Percentiles rank a stretch among this genome's conserved stretches.
These are phyloP conservation scores for Nerophis ophidion DNA, from an alignment of 2,113 vertebrate genomes.

Conservation along the genomic window DNA sequence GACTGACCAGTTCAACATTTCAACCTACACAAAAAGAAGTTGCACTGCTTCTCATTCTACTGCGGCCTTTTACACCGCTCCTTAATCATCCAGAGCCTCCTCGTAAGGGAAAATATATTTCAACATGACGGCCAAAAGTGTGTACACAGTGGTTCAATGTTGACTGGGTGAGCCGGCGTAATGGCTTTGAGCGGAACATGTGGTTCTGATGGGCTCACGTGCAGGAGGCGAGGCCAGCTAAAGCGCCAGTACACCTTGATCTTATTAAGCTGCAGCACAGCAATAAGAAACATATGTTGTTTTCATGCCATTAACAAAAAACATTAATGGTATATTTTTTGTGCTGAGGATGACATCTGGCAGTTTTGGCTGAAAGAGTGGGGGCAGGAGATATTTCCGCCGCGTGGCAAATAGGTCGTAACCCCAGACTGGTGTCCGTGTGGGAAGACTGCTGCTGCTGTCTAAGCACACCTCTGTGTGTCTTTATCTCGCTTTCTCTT, in stretches of 20 bases:
- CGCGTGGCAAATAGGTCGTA: conserved; percentile 35
- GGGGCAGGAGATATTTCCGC: conserved; percentile 30
- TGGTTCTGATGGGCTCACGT: conserved; percentile 66
- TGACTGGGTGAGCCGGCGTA: conserved; percentile 49
- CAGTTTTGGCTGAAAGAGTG: background rate
- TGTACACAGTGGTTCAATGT: conserved; percentile 33
- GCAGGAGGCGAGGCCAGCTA: conserved; percentile 43
- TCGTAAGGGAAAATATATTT: conserved; percentile 53
- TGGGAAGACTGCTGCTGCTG: conserved; percentile 19
- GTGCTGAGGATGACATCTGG: too few species aligned
- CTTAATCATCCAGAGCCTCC: conserved; percentile 44
- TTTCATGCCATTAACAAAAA: background rate
- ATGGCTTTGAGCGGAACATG: conserved; percentile 57
- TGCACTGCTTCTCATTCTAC: conserved; percentile 12
- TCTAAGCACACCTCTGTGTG: conserved; percentile 10
- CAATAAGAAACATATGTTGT: conserved; percentile 57
- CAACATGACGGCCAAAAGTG: conserved; percentile 44
- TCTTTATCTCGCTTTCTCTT: conserved; percentile 28
- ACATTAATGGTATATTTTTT: too few species aligned
- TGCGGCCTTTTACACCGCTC: conserved; percentile 17
- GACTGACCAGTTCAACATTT: too few species aligned
- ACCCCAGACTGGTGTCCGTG: conserved; percentile 31
- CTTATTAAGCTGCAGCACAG: conserved; percentile 21
- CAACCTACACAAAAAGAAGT: too few species aligned
- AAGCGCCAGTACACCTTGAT: conserved; percentile 50